A percentile compares a stretch with the other conserved stretches of the same genome.
phyloP scores from a whole-genome alignment of 2,797 vertebrate genomes.

The Catamblyrhynchus diadema region DNA sequence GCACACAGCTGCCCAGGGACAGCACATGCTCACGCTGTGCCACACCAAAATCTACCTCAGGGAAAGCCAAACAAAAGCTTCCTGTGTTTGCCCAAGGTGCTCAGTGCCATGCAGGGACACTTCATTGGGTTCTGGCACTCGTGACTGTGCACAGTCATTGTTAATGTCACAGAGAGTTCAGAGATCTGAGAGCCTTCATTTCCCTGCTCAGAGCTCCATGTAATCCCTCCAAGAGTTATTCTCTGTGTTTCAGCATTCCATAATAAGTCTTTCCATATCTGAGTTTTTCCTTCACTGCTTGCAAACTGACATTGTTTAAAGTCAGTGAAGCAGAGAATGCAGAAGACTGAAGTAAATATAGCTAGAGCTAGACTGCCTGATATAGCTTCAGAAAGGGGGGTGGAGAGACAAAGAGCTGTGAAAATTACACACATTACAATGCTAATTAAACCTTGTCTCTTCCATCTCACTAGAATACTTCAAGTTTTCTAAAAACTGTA shows the following conservation, averaged over 20 bases:
- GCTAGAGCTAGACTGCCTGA: neutral
- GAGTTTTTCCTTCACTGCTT: neutral
- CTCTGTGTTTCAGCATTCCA: neutral
- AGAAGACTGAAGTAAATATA: neutral
- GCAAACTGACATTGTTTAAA: neutral
- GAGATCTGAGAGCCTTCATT: neutral
- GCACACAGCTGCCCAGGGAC: neutral
- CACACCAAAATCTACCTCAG: accelerated
- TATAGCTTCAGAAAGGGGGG: neutral
- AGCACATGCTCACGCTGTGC: accelerated
- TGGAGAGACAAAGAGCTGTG: neutral
- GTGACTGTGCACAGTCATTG: neutral
- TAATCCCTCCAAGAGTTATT: neutral
- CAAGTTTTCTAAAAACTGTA: neutral
- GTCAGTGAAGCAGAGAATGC: neutral
- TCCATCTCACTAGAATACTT: neutral
- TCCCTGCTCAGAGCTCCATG: neutral
- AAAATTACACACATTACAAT: neutral
- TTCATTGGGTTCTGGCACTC: neutral
- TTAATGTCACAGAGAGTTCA: neutral
- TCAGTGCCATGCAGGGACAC: neutral
- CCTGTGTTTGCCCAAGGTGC: accelerated
- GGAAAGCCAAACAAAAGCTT: neutral
- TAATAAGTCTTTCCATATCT: neutral
- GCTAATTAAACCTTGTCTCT: neutral